Evolutionary conservation across 2,797 vertebrate genomes (phyloP).

Genomic region (Rhodeus uyekii): DNA sequence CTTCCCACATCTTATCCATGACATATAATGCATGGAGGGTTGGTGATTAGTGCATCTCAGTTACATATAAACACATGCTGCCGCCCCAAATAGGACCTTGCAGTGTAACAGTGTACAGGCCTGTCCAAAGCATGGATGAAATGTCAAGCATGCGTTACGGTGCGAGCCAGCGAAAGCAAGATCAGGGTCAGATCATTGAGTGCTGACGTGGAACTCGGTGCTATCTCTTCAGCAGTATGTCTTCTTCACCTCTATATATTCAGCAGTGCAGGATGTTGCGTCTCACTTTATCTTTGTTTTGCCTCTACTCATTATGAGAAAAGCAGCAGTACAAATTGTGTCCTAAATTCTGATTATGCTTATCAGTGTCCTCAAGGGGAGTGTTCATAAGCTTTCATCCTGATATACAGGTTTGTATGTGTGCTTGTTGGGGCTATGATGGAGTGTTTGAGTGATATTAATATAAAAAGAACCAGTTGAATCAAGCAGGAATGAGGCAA

Average conservation of each 20-base stretch:
- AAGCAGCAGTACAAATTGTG: constrained; percentile 23
- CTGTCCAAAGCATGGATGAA: constrained; percentile 35
- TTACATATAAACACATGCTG: constrained; percentile 12
- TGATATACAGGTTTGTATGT: constrained; percentile 46
- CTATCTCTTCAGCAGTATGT: constrained; percentile 27
- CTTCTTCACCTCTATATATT: constrained; percentile 31
- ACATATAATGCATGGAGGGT: no score
- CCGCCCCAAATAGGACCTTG: constrained; percentile 18
- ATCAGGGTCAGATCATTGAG: constrained; percentile 66
- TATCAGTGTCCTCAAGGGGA: background rate
- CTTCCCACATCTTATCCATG: no score
- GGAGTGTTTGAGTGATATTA: background rate
- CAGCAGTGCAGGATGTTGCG: background rate
- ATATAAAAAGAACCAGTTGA: background rate
- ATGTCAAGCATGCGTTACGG: constrained; percentile 33
- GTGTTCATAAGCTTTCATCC: background rate
- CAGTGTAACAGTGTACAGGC: constrained; percentile 19
- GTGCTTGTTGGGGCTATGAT: constrained; percentile 50
- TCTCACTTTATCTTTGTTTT: constrained; percentile 48
- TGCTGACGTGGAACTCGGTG: constrained; percentile 35
- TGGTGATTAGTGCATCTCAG: constrained; percentile 12
- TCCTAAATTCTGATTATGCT: constrained; percentile 3
- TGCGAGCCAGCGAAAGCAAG: constrained; percentile 47
- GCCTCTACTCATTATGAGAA: constrained; percentile 28
- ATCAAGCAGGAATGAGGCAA: background rate